Evolutionary conservation across 2,797 vertebrate species (phyloP), one percentile per base, ranked within the genome.

Genomic region (Schizopygopsis pylzovi): DNA sequence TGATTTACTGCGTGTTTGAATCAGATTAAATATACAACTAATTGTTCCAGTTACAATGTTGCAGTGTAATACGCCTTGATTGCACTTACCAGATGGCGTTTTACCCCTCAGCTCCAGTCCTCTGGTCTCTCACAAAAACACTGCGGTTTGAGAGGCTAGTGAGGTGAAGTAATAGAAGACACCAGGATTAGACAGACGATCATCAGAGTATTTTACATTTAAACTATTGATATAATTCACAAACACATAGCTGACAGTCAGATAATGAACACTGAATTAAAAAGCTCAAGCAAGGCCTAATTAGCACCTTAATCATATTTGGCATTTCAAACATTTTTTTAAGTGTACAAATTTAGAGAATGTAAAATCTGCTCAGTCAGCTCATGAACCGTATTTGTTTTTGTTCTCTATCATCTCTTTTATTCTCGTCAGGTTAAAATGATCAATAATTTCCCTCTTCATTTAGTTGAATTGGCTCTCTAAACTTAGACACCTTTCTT

Each of bases 61-160:
- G 79, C 65, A 86, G 54, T 77, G 72, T 47, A 47, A 68, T 70
- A 65, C 9, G 68, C 75, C 39, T 65, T 67, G 68, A 71, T 75
- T 72, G 83, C 82, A 83, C 90, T 88, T 85, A 90, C 86, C 86
- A 85, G 77, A 80, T 76, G 77, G 43, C 47, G 22, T 54, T 84
- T 28, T 72, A n/a, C 9, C 68, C n/a, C 33, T 22, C 37, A 56
- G 43, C 25, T 72, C 43, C 56, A 47, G 79, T 85, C 81, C 85
- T 86, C 82, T 11, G 22, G 83, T 86, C 75, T 87, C 65, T 81
- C 73, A 71, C 41, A 87, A 81, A 85, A 68, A 76, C 78, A 37
- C 72, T 75, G 72, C n/a, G 52, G 43, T 86, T 73, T 67, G 63
- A 81, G 75, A 68, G 52, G 59, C 83, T 73, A 83, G 52, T 70